phyloP scores from a whole-genome alignment of 1,140 invertebrate species.

The Drosophila orosa region DNA sequence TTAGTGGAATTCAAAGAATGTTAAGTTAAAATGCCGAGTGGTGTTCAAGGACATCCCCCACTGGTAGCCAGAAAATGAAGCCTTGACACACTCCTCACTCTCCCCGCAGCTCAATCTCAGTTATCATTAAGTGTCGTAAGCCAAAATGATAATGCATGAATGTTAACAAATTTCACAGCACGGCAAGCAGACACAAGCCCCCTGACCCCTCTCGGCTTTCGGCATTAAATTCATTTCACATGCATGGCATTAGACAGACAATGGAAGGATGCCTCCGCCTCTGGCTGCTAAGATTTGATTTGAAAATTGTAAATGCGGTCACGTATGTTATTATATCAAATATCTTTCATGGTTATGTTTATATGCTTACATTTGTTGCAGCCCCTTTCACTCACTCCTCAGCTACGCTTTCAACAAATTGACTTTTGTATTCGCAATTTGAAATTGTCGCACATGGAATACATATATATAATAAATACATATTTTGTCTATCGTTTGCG shows the following conservation, averaged over 20 bases:
- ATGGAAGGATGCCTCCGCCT: slow-evolving; percentile 23
- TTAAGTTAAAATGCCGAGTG: background rate
- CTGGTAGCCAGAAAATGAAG: background rate
- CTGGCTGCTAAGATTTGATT: slow-evolving; percentile 66
- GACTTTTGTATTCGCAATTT: slow-evolving; percentile 74
- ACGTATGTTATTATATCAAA: slow-evolving; percentile 83
- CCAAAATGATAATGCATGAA: slow-evolving; percentile 64
- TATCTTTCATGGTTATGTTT: slow-evolving; percentile 80
- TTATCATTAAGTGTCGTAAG: slow-evolving; percentile 55
- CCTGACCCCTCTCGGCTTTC: background rate
- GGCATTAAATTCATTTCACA: slow-evolving; percentile 69
- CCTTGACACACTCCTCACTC: background rate
- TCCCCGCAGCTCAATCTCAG: background rate
- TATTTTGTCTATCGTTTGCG: slow-evolving; percentile 32
- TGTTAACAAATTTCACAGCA: slow-evolving; percentile 72
- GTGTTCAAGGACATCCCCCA: background rate
- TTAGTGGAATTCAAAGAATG: background rate
- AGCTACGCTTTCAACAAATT: slow-evolving; percentile 67
- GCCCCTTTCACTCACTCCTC: background rate
- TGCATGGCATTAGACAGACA: slow-evolving; percentile 60
- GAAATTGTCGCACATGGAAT: slow-evolving; percentile 63
- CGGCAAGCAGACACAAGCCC: slow-evolving; percentile 30
- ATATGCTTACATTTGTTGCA: slow-evolving; percentile 59
- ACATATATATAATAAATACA: slow-evolving; percentile 19
- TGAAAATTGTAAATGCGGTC: slow-evolving; percentile 82